Percentiles rank a stretch among this genome's conserved stretches.
Evolutionary conservation across 2,113 vertebrate species (phyloP).

Genomic region (Colinus virginianus): DNA sequence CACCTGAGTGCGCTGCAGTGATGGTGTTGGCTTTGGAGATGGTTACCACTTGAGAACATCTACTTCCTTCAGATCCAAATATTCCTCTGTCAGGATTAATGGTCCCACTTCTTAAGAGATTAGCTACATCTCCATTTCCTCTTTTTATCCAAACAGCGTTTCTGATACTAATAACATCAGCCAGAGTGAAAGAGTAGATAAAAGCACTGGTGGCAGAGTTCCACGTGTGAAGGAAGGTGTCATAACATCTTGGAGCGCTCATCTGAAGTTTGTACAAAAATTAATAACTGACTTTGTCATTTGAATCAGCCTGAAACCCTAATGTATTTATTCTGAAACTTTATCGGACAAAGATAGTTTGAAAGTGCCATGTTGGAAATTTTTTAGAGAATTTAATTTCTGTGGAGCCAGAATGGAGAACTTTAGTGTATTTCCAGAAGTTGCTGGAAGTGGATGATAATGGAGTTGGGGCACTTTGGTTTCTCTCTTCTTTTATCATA

Average conservation of each 20-base stretch:
- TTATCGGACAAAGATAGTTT: background rate
- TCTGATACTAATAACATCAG: conserved; percentile 57
- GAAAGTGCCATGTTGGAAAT: fast-evolving
- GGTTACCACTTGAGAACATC: background rate
- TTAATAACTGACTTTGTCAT: conserved; percentile 44
- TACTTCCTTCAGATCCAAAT: background rate
- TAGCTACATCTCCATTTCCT: conserved; percentile 63
- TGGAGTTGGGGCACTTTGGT: background rate
- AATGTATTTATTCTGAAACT: background rate
- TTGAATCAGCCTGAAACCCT: background rate
- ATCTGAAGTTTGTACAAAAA: conserved; percentile 31
- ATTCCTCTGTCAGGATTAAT: conserved; percentile 44
- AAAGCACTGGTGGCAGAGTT: conserved; percentile 72
- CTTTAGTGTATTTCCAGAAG: fast-evolving
- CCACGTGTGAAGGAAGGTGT: conserved; percentile 63
- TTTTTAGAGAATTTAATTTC: background rate
- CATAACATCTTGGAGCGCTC: conserved; percentile 49
- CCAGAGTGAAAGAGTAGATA: conserved; percentile 60
- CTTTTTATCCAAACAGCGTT: conserved; percentile 56
- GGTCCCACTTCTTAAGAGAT: conserved; percentile 58
- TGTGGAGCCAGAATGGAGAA: background rate
- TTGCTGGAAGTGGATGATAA: background rate
- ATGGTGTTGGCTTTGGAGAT: background rate
- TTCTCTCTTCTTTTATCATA: background rate
- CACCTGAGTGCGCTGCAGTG: background rate